Percentiles rank a stretch among this genome's conserved stretches.
phyloP scores from a whole-genome alignment of 1,140 invertebrate genomes.

The Drosophila bifasciata region DNA sequence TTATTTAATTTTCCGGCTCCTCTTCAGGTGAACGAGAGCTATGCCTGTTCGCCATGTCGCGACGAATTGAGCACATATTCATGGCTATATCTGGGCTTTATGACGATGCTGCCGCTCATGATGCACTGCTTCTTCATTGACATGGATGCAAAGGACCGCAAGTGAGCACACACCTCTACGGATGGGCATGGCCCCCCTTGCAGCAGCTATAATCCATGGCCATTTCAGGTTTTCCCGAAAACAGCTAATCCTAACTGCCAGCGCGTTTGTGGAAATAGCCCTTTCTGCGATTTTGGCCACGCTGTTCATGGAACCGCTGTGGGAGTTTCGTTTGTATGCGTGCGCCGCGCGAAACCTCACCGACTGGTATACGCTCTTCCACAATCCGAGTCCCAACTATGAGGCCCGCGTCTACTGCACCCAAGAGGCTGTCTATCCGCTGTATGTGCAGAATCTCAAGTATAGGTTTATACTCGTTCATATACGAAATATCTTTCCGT shows the following conservation, averaged over 20 bases:
- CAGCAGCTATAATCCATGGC: neutral
- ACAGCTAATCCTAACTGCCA: slow-evolving; percentile 89
- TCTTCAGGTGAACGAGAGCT: slow-evolving; percentile 85
- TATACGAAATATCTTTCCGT: neutral
- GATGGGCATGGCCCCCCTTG: no score
- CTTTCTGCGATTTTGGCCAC: slow-evolving; percentile 90
- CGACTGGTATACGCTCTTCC: slow-evolving; percentile 98
- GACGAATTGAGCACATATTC: slow-evolving; percentile 94
- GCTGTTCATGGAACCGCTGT: slow-evolving; percentile 90
- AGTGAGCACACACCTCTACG: slow-evolving; percentile 84
- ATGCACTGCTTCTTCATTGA: slow-evolving; percentile 97
- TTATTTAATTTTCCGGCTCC: neutral
- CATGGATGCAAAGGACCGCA: slow-evolving; percentile 90
- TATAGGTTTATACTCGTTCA: neutral
- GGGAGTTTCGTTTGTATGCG: slow-evolving; percentile 89
- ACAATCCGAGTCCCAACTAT: slow-evolving; percentile 97
- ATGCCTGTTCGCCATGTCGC: slow-evolving; percentile 90
- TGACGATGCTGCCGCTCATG: slow-evolving; percentile 93
- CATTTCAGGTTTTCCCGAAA: slow-evolving; percentile 88
- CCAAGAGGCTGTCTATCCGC: slow-evolving; percentile 97
- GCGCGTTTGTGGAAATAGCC: slow-evolving; percentile 92
- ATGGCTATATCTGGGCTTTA: slow-evolving; percentile 97
- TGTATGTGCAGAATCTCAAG: slow-evolving; percentile 87
- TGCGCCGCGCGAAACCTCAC: slow-evolving; percentile 91
- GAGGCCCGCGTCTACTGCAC: slow-evolving; percentile 95